Conservation (phyloP, 1,140 invertebrate genomes). For the Macrosteles quadrilineatus region DNA sequence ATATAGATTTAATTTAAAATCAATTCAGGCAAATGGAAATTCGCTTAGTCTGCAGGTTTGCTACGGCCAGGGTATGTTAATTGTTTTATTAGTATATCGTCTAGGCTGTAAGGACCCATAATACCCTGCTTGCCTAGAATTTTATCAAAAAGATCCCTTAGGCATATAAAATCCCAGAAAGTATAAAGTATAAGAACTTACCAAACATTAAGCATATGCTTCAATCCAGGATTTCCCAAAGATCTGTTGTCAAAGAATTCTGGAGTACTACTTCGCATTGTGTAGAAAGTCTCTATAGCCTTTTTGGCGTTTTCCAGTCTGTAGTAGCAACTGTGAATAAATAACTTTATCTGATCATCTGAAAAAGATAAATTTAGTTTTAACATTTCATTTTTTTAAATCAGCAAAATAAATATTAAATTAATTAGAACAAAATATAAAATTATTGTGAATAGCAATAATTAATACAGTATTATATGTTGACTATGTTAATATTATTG, state of each 20-base stretch:
- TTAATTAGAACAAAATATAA: not conserved
- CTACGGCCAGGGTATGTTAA: no score
- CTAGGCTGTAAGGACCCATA: not conserved
- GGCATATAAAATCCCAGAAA: not conserved
- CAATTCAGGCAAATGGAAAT: no score
- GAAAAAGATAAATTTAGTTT: constrained; percentile 53
- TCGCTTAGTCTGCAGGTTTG: no score
- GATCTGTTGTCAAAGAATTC: constrained; percentile 62
- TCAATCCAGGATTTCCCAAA: constrained; percentile 52
- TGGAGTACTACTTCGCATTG: constrained; percentile 59
- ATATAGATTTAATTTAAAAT: no score
- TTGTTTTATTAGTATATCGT: not conserved
- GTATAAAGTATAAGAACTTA: no score
- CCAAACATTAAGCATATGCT: constrained; percentile 52
- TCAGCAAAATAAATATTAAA: not conserved
- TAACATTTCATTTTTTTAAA: constrained; percentile 46
- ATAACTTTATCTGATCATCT: constrained; percentile 62
- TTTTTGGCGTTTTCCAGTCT: constrained; percentile 61
- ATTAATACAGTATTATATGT: no score
- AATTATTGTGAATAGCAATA: not conserved
- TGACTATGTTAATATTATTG: no score
- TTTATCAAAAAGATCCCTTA: not conserved
- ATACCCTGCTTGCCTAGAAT: not conserved
- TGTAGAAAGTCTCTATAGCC: constrained; percentile 65
- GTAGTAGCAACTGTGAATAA: constrained; percentile 64